A percentile compares a stretch with the other conserved stretches of the same genome.
phyloP scores from a whole-genome alignment of 2,113 vertebrate species.

The Chroicocephalus ridibundus region DNA sequence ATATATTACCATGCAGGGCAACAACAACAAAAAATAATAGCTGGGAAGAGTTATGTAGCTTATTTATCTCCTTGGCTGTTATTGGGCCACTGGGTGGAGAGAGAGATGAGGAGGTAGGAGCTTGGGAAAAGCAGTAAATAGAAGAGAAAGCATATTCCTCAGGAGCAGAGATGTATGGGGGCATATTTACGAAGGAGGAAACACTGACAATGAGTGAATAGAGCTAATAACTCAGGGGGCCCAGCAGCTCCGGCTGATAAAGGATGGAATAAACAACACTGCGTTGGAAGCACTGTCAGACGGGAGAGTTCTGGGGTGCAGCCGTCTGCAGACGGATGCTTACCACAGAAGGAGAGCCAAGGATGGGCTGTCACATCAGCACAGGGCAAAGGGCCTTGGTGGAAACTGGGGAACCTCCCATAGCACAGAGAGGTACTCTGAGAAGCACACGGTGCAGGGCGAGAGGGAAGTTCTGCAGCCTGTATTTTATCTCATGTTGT shows the following conservation, averaged over 20 bases:
- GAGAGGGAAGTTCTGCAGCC: neutral
- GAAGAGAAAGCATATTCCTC: constrained; percentile 62
- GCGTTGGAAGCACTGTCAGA: neutral
- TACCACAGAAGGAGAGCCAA: neutral
- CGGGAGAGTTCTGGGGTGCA: neutral
- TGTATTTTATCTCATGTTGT: neutral
- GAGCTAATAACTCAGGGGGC: constrained; percentile 69
- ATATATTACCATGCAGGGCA: constrained; percentile 65
- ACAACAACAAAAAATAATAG: constrained; percentile 66
- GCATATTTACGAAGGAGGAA: constrained; percentile 66
- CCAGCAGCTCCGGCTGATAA: constrained; percentile 49
- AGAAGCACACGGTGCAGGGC: neutral
- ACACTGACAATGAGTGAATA: constrained; percentile 61
- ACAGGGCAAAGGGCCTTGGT: neutral
- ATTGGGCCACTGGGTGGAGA: constrained; percentile 58
- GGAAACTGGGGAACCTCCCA: neutral
- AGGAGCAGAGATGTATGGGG: constrained; percentile 59
- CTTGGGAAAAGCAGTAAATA: constrained; percentile 69
- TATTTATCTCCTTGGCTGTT: constrained; percentile 78
- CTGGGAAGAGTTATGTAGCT: constrained; percentile 74
- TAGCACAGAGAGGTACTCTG: neutral
- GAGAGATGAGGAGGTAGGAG: constrained; percentile 25
- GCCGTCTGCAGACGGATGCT: neutral
- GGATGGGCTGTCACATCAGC: neutral
- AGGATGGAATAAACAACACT: constrained; percentile 61